Evolutionary conservation across 2,113 vertebrate species (phyloP), one percentile per base, ranked within the genome.

Genomic region (Paracanthobrama guichenoti): DNA sequence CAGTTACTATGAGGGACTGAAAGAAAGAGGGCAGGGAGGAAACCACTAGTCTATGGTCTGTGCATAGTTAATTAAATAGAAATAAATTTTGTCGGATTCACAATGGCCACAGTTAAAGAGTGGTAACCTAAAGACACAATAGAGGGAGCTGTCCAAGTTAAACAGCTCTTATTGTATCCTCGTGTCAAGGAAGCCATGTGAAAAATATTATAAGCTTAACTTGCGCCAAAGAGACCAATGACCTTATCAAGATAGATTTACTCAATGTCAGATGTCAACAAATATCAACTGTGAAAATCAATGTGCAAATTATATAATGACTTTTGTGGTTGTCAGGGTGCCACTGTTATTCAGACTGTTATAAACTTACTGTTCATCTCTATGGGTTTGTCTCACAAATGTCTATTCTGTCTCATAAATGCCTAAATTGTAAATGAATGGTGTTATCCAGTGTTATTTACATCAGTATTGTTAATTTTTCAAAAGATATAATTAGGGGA

Each of bases 61-160:
- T 62, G 77, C n/a, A 50, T 46, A 80, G 82, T 84, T 62, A 78
- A 86, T 89, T 67, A 86, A 78, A 60, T 46, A 74, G 6, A 67
- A 71, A 80, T 69, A 81, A 35, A 85, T 84, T 79, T 11, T 75
- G 79, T 46, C 60, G 60, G 57, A 57, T 85, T 73, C 50, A 79
- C n/a, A 71, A 83, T 75, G 35, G 26, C 24, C 42, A 75, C 35
- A 59, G 11, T 14, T 42, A 24, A 71, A 67, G 46, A 48, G 60
- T 64, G 44, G 28, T 39, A 16, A 55, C 50, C 55, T 44, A 42
- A n/a, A 72, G 14, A 73, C 26, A 80, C 16, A 64, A 69, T 4
- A 28, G 46, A 4, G 16, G 16, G 24, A 31, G 20, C 13, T 66
- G 35, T 72, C 64, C 20, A 57, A 67, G 35, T 78, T 69, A 78